A percentile compares a stretch with the other conserved stretches of the same genome.
phyloP scores from a whole-genome alignment of 2,888 invertebrate genomes.

The Elmis aenea region DNA sequence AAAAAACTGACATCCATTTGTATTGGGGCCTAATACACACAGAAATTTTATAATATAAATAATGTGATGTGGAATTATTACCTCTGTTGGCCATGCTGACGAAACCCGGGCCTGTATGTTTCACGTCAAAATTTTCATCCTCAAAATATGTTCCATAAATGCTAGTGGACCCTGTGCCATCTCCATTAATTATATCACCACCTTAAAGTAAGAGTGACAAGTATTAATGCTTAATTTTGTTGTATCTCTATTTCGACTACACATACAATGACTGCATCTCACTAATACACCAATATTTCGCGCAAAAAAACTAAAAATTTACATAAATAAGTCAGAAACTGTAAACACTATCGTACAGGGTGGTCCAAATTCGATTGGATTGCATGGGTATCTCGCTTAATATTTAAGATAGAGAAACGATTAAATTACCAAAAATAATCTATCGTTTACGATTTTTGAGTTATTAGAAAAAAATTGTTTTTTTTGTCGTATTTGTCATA shows the following conservation, averaged over 20 bases:
- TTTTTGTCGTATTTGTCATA: too few species aligned
- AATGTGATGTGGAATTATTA: conserved; percentile 20
- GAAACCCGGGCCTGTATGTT: conserved; percentile 78
- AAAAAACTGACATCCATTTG: conserved; percentile 95
- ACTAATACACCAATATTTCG: neutral
- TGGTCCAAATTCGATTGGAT: too few species aligned
- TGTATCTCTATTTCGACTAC: too few species aligned
- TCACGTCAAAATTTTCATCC: conserved; percentile 79
- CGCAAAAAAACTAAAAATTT: neutral
- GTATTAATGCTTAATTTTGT: too few species aligned
- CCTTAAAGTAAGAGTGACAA: conserved; percentile 49
- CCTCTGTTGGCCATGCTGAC: conserved; percentile 89
- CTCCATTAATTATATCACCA: conserved; percentile 75
- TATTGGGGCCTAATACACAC: conserved; percentile 69
- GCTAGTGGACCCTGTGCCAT: conserved; percentile 80
- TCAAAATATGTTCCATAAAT: conserved; percentile 81
- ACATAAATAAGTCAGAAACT: too few species aligned
- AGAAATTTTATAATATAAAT: conserved; percentile 7
- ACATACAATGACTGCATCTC: too few species aligned
- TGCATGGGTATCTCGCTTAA: too few species aligned
- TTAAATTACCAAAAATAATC: too few species aligned
- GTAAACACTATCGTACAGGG: too few species aligned
- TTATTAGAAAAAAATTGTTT: too few species aligned
- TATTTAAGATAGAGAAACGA: too few species aligned
- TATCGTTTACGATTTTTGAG: too few species aligned